Evolutionary conservation across 2,888 invertebrate genomes (phyloP).

Genomic region (Laothoe populi): DNA sequence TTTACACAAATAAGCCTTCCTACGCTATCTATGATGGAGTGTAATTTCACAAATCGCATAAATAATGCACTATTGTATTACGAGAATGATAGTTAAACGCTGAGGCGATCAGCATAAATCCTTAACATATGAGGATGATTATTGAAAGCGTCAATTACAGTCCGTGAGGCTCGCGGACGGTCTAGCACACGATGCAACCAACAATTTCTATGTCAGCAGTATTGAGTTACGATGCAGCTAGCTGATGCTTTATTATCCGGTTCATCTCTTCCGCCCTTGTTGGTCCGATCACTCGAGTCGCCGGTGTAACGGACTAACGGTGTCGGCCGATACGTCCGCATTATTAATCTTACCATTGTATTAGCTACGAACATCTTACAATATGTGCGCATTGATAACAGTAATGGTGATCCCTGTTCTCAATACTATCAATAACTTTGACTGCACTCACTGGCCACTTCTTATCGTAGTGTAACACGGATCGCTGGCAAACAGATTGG

Average conservation of each 20-base stretch:
- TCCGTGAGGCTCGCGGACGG: conserved; percentile 59
- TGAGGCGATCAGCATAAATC: conserved; percentile 46
- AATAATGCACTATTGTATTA: conserved; percentile 14
- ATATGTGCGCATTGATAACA: conserved; percentile 78
- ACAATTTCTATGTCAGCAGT: conserved; percentile 78
- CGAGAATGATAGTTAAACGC: conserved; percentile 17
- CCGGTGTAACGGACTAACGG: conserved; percentile 74
- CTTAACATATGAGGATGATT: conserved; percentile 51
- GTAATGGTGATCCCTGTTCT: conserved; percentile 69
- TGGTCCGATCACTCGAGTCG: conserved; percentile 78
- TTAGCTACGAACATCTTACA: conserved; percentile 72
- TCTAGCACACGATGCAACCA: conserved; percentile 66
- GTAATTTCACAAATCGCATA: not conserved
- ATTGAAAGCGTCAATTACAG: conserved; percentile 70
- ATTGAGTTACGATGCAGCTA: conserved; percentile 76
- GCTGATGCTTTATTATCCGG: conserved; percentile 80
- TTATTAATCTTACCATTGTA: conserved; percentile 83
- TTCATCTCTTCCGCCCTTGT: conserved; percentile 83
- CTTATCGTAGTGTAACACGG: conserved; percentile 49
- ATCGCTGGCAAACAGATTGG: conserved; percentile 18
- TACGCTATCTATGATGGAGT: not conserved
- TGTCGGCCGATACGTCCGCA: conserved; percentile 68
- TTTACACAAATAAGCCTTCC: not conserved
- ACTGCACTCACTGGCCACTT: conserved; percentile 68
- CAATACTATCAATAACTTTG: conserved; percentile 74